phyloP scores from a whole-genome alignment of 2,797 vertebrate genomes.

The Ctenopoma kingsleyae region DNA sequence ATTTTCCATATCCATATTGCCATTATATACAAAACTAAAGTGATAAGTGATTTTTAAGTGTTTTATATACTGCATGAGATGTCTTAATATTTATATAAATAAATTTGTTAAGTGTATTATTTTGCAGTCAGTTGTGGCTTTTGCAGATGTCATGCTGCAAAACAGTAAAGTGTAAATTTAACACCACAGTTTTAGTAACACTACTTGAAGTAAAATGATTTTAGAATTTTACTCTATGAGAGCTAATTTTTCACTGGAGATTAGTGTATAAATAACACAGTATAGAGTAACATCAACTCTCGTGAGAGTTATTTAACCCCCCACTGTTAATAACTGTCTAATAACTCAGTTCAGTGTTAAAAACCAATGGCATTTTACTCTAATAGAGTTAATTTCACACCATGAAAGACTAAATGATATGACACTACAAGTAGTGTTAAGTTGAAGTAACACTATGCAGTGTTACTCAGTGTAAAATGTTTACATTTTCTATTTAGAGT shows the following conservation, averaged over 20 bases:
- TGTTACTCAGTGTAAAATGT: conserved; percentile 21
- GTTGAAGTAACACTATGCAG: conserved; percentile 4
- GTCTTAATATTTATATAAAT: neutral
- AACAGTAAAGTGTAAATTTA: conserved; percentile 21
- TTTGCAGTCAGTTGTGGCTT: neutral
- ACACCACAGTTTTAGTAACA: conserved; percentile 3
- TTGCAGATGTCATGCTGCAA: neutral
- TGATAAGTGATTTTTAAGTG: neutral
- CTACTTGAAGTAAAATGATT: neutral
- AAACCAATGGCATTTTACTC: too few species aligned
- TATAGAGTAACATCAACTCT: conserved; percentile 8
- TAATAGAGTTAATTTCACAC: too few species aligned
- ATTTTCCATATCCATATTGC: conserved; percentile 42
- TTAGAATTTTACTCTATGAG: neutral
- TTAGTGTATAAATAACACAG: conserved; percentile 18
- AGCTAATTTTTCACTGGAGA: conserved; percentile 13
- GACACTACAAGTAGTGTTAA: conserved; percentile 16
- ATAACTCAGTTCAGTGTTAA: conserved; percentile 27
- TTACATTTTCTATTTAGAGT: conserved; percentile 36
- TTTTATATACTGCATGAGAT: conserved; percentile 3
- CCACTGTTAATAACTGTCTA: conserved; percentile 28
- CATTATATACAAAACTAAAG: conserved; percentile 34
- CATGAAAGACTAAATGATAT: too few species aligned
- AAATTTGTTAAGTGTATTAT: neutral
- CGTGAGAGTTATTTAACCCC: neutral